These are phyloP conservation scores for Chelonus insularis DNA, from an alignment of 1,140 invertebrate genomes.

Conservation along the genomic window DNA sequence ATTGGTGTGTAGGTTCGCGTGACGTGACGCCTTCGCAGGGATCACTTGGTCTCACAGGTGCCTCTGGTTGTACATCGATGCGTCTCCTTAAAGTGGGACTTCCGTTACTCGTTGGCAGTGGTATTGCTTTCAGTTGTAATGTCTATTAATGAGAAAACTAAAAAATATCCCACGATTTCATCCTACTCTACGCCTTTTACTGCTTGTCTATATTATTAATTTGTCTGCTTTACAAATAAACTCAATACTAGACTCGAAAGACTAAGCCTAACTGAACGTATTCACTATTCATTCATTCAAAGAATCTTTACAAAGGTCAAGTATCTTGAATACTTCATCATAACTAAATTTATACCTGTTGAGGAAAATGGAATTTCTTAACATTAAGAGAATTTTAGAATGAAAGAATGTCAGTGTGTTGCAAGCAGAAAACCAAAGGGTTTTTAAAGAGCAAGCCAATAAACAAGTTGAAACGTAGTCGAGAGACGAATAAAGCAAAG, in stretches of 20 bases:
- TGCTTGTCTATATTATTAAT: background rate
- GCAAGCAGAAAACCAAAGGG: too few species aligned
- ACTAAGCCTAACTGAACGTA: too few species aligned
- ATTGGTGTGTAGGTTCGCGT: slow-evolving; percentile 15
- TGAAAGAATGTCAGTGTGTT: too few species aligned
- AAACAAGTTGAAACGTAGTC: too few species aligned
- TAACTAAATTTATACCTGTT: too few species aligned
- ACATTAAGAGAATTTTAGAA: too few species aligned
- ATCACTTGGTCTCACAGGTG: slow-evolving; percentile 20
- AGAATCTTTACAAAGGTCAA: too few species aligned
- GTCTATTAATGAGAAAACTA: background rate
- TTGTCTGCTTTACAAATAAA: background rate
- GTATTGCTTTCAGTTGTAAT: slow-evolving; percentile 19
- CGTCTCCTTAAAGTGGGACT: slow-evolving; percentile 5
- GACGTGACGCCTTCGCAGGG: slow-evolving; percentile 20
- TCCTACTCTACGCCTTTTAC: background rate
- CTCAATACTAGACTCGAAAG: too few species aligned
- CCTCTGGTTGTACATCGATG: slow-evolving; percentile 15
- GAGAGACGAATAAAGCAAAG: background rate
- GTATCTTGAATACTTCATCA: too few species aligned
- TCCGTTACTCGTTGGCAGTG: slow-evolving; percentile 10
- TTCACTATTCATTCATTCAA: too few species aligned
- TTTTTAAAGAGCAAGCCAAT: too few species aligned
- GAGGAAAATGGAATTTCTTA: too few species aligned
- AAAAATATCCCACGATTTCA: slow-evolving; percentile 2